Evolutionary conservation across 1,140 invertebrate genomes (phyloP).

Genomic region (Orussus abietinus): DNA sequence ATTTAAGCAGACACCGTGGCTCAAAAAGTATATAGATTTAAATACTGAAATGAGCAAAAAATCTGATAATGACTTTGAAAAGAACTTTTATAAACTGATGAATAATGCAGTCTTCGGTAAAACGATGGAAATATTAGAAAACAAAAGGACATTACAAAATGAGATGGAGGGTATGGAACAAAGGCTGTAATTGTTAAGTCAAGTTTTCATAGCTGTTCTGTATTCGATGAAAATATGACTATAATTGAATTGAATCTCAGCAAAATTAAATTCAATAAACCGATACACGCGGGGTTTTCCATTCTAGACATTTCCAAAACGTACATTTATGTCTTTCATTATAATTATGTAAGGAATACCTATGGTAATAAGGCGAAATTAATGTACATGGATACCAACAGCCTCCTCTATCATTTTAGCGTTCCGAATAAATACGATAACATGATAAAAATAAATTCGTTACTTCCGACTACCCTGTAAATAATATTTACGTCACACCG

Average conservation of each 20-base stretch:
- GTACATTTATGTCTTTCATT: slow-evolving; percentile 20
- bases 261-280: slow-evolving; percentile 20
- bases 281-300: slow-evolving; percentile 17
- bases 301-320: slow-evolving; percentile 19
- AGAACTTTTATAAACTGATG: slow-evolving; percentile 41
- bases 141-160: slow-evolving; percentile 23
- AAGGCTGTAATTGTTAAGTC: slow-evolving; percentile 19
- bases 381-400: slow-evolving; percentile 34
- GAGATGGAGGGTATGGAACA: slow-evolving; percentile 11
- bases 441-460: slow-evolving; percentile 16
- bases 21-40: slow-evolving; percentile 36
- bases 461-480: too few species aligned
- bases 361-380: slow-evolving; percentile 22
- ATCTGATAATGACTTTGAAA: slow-evolving; percentile 36
- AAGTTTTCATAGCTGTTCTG: slow-evolving; percentile 24
- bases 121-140: slow-evolving; percentile 34
- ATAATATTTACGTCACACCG: slow-evolving; percentile 30
- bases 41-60: slow-evolving; percentile 31
- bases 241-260: slow-evolving; percentile 17
- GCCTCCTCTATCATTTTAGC: slow-evolving; percentile 14
- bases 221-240: slow-evolving; percentile 23
- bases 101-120: too few species aligned
- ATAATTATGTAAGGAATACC: slow-evolving; percentile 11
- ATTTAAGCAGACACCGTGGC: slow-evolving; percentile 36
- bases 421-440: slow-evolving; percentile 1